Percentiles rank a stretch among this genome's conserved stretches.
Conservation (phyloP, 2,888 invertebrate species). For the Hipparchia semele region DNA sequence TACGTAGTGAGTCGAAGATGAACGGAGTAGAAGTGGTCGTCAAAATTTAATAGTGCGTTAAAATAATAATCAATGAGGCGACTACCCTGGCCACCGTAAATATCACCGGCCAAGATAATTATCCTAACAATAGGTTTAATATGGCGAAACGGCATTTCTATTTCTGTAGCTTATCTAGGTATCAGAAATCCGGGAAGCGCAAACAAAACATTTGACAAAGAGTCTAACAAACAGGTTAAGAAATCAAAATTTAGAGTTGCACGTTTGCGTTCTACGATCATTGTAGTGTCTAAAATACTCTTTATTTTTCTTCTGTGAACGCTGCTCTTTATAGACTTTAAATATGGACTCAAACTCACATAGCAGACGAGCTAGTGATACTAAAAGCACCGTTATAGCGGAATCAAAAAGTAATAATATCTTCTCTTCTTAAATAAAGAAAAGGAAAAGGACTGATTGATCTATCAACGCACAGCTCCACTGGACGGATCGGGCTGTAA, state of each 20-base stretch:
- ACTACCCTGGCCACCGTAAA: constrained; percentile 57
- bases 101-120: constrained; percentile 39
- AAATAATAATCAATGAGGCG: constrained; percentile 82
- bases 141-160: constrained; percentile 5
- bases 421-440: too few relatives aligned
- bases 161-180: neutral
- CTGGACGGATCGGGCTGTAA: too few relatives aligned
- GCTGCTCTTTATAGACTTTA: too few relatives aligned
- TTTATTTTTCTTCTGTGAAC: too few relatives aligned
- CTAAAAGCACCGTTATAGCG: too few relatives aligned
- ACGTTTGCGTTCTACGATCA: neutral
- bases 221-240: neutral
- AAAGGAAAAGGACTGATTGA: too few relatives aligned
- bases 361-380: too few relatives aligned
- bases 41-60: constrained; percentile 82
- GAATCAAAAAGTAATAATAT: too few relatives aligned
- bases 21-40: constrained; percentile 79
- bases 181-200: neutral
- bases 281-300: too few relatives aligned
- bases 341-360: too few relatives aligned
- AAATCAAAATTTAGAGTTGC: neutral
- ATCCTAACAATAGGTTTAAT: constrained; percentile 22
- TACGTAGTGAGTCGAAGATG: constrained; percentile 72
- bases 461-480: too few relatives aligned
- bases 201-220: neutral